Percentiles rank a stretch among this genome's conserved stretches.
phyloP scores from a whole-genome alignment of 2,113 vertebrate species.

The Anolis carolinensis region DNA sequence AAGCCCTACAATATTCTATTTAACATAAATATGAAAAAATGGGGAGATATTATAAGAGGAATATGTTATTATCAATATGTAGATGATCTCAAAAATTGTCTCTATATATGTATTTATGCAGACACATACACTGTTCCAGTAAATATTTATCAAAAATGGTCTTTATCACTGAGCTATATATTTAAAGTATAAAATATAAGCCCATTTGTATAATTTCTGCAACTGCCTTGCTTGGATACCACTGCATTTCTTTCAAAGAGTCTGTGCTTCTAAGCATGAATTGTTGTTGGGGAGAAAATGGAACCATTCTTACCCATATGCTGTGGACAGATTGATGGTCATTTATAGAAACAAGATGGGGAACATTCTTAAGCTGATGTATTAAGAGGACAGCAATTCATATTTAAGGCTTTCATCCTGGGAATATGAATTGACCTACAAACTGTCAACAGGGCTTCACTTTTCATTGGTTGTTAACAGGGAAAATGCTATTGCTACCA shows the following conservation, averaged over 20 bases:
- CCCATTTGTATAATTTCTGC: neutral
- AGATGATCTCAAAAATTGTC: no score
- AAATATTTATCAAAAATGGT: neutral
- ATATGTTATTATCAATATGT: no score
- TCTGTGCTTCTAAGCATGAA: neutral
- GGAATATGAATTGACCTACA: neutral
- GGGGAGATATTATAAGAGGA: no score
- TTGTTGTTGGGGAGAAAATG: neutral
- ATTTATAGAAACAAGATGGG: neutral
- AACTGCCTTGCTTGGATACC: neutral
- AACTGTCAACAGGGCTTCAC: neutral
- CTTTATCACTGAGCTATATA: neutral
- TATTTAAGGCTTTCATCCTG: neutral
- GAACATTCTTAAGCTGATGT: neutral
- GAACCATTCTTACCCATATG: neutral
- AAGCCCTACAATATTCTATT: no score
- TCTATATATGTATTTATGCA: no score
- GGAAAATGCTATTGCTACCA: neutral
- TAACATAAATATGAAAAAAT: no score
- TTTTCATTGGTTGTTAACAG: neutral
- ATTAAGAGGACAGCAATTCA: neutral
- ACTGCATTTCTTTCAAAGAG: neutral
- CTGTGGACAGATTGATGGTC: neutral
- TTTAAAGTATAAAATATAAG: neutral
- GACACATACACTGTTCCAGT: neutral